These are phyloP conservation scores for Heteromyza rotundicornis DNA, from an alignment of 2,888 invertebrate genomes.

Conservation along the genomic window DNA sequence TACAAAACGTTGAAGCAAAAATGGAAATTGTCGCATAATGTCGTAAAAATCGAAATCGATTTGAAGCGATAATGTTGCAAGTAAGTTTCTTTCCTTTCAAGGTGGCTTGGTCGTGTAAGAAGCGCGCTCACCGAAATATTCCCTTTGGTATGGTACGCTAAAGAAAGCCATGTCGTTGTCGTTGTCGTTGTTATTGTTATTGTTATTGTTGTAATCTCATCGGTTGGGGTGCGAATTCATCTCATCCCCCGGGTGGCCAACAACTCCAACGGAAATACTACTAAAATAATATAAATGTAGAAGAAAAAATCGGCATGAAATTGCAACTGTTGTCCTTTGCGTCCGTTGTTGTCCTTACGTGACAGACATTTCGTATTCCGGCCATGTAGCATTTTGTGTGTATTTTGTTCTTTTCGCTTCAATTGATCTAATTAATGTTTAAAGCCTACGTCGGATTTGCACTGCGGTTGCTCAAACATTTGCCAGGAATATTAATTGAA, in stretches of 20 bases:
- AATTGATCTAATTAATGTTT: slow-evolving; percentile 56
- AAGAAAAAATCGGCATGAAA: slow-evolving; percentile 33
- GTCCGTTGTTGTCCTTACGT: slow-evolving; percentile 44
- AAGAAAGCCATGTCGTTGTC: not conserved
- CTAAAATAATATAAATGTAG: slow-evolving; percentile 12
- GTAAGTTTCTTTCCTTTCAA: no score
- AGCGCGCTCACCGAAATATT: slow-evolving; percentile 29
- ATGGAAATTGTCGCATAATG: slow-evolving; percentile 47
- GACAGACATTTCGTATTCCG: slow-evolving; percentile 43
- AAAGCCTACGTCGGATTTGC: slow-evolving; percentile 39
- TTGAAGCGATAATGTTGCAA: slow-evolving; percentile 43
- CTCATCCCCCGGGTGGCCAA: slow-evolving; percentile 7
- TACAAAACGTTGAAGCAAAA: not conserved
- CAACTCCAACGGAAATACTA: not conserved
- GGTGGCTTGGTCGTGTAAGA: slow-evolving; percentile 14
- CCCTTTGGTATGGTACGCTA: slow-evolving; percentile 36
- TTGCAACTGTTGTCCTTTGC: slow-evolving; percentile 26
- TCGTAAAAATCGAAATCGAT: slow-evolving; percentile 49
- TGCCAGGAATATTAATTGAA: slow-evolving; percentile 8
- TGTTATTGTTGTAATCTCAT: no score
- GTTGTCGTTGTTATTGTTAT: no score
- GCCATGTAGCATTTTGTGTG: slow-evolving; percentile 30
- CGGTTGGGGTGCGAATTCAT: no score
- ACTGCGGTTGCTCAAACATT: slow-evolving; percentile 14
- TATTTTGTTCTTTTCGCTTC: slow-evolving; percentile 40